Evolutionary conservation across 2,797 vertebrate genomes (phyloP).

Genomic region (Alfaro cultratus): DNA sequence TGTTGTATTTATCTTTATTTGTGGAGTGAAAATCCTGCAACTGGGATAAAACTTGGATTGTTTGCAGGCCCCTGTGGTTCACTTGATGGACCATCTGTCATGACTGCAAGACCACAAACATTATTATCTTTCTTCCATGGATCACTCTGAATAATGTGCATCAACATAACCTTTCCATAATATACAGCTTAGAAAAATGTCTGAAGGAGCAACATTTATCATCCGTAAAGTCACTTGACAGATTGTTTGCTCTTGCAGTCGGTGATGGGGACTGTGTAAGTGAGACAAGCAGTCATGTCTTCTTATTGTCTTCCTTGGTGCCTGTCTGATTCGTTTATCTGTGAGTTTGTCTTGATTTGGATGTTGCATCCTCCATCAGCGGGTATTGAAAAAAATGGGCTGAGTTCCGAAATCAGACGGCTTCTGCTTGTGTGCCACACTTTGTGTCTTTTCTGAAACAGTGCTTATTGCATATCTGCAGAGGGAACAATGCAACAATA

Average conservation of each 20-base stretch:
- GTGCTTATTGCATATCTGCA: not conserved
- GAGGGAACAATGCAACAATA: not conserved
- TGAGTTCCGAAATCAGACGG: not conserved
- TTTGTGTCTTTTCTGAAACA: not conserved
- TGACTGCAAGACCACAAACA: not conserved
- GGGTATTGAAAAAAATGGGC: not conserved
- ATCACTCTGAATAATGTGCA: slow-evolving; percentile 26
- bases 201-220: slow-evolving; percentile 38
- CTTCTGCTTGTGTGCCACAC: not conserved
- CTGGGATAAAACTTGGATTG: not conserved
- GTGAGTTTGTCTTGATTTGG: slow-evolving; percentile 9
- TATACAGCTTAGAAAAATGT: not conserved
- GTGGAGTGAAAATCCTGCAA: not conserved
- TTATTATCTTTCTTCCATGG: not conserved
- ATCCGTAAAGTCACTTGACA: slow-evolving; percentile 30
- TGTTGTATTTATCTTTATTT: not conserved
- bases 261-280: not conserved
- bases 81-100: not conserved
- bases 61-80: not conserved
- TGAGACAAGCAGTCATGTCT: slow-evolving; percentile 20
- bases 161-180: slow-evolving; percentile 5
- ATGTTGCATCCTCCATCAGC: not conserved
- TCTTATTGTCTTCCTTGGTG: slow-evolving; percentile 25
- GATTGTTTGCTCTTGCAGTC: slow-evolving; percentile 32
- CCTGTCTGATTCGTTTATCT: slow-evolving; percentile 20